phyloP scores from a whole-genome alignment of 92 coral and sea anemone genomes.

The Epizoanthus fatuus region DNA sequence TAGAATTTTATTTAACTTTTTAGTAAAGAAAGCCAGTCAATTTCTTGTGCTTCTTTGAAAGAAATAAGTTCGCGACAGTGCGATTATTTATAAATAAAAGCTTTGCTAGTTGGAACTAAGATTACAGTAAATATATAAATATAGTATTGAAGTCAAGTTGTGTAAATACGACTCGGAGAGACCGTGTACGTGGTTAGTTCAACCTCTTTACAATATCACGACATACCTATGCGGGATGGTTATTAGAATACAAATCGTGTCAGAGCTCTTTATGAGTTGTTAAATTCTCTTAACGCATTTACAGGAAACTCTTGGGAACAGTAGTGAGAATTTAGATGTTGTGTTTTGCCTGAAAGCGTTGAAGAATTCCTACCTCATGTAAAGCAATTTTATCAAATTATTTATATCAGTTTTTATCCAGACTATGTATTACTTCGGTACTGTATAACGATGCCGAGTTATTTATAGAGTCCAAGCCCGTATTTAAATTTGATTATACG shows the following conservation, averaged over 20 bases:
- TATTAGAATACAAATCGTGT: no score
- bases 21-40: not conserved
- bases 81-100: conserved; percentile 8
- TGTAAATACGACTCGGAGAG: not conserved
- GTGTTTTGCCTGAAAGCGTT: not conserved
- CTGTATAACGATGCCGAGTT: not conserved
- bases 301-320: no score
- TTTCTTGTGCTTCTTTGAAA: not conserved
- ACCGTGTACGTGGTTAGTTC: not conserved
- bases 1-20: no score
- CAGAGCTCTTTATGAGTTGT: no score
- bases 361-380: not conserved
- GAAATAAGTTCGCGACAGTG: not conserved
- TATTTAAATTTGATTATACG: conserved; percentile 13
- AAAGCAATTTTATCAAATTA: conserved; percentile 2
- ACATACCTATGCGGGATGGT: not conserved
- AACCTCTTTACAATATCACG: not conserved
- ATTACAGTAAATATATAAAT: not conserved
- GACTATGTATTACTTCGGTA: not conserved
- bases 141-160: not conserved
- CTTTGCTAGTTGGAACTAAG: not conserved
- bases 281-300: no score
- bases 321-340: not conserved
- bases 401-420: conserved; percentile 15
- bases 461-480: conserved; percentile 15